Conservation (phyloP, 2,797 vertebrate species). For the Chromis chromis region DNA sequence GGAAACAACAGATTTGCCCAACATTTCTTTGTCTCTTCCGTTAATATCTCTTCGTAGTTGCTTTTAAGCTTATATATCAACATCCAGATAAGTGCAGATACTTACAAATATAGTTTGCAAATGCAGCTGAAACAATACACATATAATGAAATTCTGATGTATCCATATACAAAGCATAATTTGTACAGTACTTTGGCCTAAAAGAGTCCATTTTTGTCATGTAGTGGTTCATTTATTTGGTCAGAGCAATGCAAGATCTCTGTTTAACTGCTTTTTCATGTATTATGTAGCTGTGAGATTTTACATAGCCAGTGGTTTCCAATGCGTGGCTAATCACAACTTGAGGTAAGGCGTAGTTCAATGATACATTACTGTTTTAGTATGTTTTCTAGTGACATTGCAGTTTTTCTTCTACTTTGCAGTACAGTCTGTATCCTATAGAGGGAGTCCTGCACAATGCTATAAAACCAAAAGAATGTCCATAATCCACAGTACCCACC, state of each 20-base stretch:
- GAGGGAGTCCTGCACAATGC: conserved; percentile 77
- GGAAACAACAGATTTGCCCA: neutral
- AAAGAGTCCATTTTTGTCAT: neutral
- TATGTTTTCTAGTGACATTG: neutral
- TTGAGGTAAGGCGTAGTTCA: neutral
- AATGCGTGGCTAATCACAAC: neutral
- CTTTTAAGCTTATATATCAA: neutral
- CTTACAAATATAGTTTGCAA: neutral
- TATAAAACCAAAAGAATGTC: conserved; percentile 36
- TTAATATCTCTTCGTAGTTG: neutral
- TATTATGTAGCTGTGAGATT: neutral
- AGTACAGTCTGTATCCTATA: conserved; percentile 64
- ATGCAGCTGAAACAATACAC: neutral
- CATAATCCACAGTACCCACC: conserved; percentile 6
- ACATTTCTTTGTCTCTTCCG: neutral
- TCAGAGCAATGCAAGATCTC: neutral
- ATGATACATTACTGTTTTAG: neutral
- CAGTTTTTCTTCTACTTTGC: neutral
- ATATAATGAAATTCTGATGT: neutral
- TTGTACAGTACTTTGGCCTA: neutral
- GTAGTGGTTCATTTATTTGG: neutral
- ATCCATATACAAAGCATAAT: neutral
- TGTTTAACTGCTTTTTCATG: neutral
- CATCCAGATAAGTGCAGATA: neutral
- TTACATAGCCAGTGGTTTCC: neutral